Evolutionary conservation across 2,113 vertebrate species (phyloP).

Genomic region (Canis aureus): DNA sequence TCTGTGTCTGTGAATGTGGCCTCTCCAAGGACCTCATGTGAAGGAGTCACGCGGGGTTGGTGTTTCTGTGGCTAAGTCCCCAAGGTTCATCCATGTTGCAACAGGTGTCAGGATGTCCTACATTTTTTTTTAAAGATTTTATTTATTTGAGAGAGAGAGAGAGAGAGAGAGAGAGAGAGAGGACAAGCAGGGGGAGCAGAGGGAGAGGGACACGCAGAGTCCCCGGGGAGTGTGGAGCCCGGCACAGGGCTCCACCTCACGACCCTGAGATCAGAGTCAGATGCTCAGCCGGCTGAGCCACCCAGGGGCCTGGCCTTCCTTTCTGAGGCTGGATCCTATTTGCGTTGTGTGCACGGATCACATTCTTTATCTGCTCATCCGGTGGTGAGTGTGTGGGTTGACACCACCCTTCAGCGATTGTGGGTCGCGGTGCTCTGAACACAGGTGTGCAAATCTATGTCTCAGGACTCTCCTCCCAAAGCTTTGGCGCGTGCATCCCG

Average conservation of each 20-base stretch:
- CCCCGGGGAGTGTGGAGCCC: neutral
- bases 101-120: neutral
- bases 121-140: neutral
- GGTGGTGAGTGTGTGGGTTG: neutral
- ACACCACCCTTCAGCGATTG: neutral
- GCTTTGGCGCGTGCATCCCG: neutral
- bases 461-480: neutral
- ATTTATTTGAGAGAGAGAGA: neutral
- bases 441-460: neutral
- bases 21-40: accelerated
- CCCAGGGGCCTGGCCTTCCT: neutral
- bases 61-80: neutral
- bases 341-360: neutral
- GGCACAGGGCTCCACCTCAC: neutral
- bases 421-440: neutral
- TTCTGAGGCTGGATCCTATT: neutral
- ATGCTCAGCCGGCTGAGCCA: neutral
- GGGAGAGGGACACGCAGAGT: neutral
- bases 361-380: neutral
- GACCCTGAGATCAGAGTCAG: neutral
- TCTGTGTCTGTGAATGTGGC: neutral
- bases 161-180: neutral
- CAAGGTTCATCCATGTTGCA: neutral
- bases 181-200: neutral
- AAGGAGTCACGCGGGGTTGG: too few relatives aligned